A percentile compares a stretch with the other conserved stretches of the same genome.
These are phyloP conservation scores for Caenorhabditis tropicalis DNA, from an alignment of 1,140 invertebrate species.

Conservation along the genomic window DNA sequence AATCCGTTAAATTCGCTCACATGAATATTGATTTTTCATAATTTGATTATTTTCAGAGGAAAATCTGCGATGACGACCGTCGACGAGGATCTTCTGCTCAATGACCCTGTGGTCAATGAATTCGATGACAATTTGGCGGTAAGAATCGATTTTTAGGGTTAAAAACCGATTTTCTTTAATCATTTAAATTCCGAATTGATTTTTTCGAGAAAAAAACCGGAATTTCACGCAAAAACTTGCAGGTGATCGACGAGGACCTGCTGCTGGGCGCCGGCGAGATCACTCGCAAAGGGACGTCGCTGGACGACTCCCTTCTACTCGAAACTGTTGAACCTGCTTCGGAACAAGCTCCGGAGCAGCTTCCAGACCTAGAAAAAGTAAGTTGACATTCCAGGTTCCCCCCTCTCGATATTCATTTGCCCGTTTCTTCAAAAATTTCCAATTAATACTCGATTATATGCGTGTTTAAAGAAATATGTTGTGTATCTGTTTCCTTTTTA, in stretches of 20 bases:
- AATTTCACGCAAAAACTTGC: background rate
- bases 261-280: background rate
- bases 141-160: too few relatives aligned
- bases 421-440: background rate
- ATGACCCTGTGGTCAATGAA: background rate
- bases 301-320: background rate
- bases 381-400: background rate
- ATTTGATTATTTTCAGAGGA: background rate
- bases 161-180: too few relatives aligned
- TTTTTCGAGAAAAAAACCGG: background rate
- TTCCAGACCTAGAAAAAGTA: background rate
- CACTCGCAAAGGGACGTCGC: background rate
- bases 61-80: background rate
- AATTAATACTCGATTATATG: too few relatives aligned
- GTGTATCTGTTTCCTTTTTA: background rate
- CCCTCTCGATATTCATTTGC: background rate
- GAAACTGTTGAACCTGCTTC: background rate
- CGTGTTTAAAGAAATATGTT: background rate
- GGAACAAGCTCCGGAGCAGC: background rate
- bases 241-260: background rate
- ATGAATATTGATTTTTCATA: background rate
- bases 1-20: too few relatives aligned
- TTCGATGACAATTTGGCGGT: background rate
- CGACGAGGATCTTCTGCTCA: slow-evolving; percentile 25
- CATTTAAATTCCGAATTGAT: too few relatives aligned